phyloP scores from a whole-genome alignment of 2,888 invertebrate species.

The Epinotia bilunana region DNA sequence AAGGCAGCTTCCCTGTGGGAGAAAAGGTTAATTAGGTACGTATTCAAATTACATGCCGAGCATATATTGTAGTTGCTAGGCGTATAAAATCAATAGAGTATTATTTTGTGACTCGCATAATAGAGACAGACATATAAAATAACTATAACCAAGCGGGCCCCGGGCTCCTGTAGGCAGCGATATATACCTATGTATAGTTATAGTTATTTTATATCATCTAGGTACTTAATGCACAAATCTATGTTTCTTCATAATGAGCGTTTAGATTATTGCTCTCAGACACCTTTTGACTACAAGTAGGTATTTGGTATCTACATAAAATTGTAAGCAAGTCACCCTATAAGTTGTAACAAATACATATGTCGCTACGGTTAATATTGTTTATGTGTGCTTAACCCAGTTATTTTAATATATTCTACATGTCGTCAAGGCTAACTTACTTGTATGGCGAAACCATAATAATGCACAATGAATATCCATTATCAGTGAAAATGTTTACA shows the following conservation, averaged over 20 bases:
- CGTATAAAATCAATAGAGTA: too few species aligned
- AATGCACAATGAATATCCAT: neutral
- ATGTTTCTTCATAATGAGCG: too few species aligned
- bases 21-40: too few species aligned
- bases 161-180: too few species aligned
- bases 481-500: conserved; percentile 20
- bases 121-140: too few species aligned
- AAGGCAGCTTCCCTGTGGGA: neutral
- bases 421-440: neutral
- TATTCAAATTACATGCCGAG: too few species aligned
- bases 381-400: neutral
- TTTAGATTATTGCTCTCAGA: neutral
- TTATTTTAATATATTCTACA: neutral
- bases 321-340: neutral
- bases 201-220: too few species aligned
- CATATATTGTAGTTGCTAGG: too few species aligned
- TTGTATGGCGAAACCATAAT: neutral
- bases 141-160: too few species aligned
- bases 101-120: too few species aligned
- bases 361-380: neutral
- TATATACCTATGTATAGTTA: too few species aligned
- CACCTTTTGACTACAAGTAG: neutral
- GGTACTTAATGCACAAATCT: too few species aligned
- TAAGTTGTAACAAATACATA: neutral
- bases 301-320: neutral